Evolutionary conservation across 2,888 invertebrate species (phyloP), one percentile per base, ranked within the genome.

Genomic region (Copidosoma aretas): DNA sequence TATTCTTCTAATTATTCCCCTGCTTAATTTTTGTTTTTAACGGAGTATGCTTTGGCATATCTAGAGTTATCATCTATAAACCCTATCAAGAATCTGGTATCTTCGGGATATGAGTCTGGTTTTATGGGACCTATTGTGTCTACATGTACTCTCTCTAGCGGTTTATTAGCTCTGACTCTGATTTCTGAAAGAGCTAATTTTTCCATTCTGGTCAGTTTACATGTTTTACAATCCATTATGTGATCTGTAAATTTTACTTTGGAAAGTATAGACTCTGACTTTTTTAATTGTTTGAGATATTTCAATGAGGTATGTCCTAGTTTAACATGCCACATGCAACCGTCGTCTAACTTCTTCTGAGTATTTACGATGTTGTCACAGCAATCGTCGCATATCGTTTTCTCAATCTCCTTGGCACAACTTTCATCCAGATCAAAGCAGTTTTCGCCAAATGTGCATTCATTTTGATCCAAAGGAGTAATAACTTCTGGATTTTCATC

Each of bases 51-150:
- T 32, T 32, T 32, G 8, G 32, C 49, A 19, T 10, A 56, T 24
- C 17, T 32, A 54, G 54, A 22, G 15, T 5, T 22, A 43, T 59
- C 59, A n/a, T n/a, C 59, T 46, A 59, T 25, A 56, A 56, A 25
- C 3, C 15, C 39, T 59, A 59, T 43, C 1, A 59, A 22, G 4
- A 14, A 19, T 46, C 17, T 19, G 17, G n/a, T 59, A 12, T 17
- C 24, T 19, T 43, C 59, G 1, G 39, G 57, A 57, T n/a, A 32
- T 10, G 57, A 53, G 10, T 4, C n/a, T 32, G 57, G 39, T 12
- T 59, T 59, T 10, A 59, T 43, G 4, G 46, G 59, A 10, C 32
- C 32, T 8, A 8, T 32, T 32, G 32, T 3, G 32, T 8, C 32
- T 32, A 32, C 32, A 32, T 32, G 59, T 21, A 46, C 43, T 21